Percentiles rank a stretch among this genome's conserved stretches.
phyloP scores from a whole-genome alignment of 2,113 vertebrate species.

The Suncus etruscus region DNA sequence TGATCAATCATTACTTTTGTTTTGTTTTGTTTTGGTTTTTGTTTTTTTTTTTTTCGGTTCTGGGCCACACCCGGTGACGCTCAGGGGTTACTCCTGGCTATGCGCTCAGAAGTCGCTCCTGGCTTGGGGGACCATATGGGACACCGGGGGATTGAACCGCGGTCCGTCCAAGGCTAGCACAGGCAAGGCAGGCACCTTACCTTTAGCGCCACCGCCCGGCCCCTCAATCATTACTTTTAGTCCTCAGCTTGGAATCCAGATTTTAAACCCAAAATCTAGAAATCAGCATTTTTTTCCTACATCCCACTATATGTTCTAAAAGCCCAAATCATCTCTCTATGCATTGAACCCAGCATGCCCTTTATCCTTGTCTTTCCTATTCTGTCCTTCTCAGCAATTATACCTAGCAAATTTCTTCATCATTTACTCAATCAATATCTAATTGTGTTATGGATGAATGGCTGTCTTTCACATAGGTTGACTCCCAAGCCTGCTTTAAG shows the following conservation, averaged over 20 bases:
- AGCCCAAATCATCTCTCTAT: neutral
- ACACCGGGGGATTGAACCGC: no score
- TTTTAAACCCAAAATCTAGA: neutral
- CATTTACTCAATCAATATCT: neutral
- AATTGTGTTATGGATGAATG: neutral
- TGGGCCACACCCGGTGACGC: no score
- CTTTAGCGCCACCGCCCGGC: no score
- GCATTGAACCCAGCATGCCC: neutral
- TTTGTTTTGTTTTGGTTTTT: no score
- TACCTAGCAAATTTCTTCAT: neutral
- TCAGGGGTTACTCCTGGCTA: no score
- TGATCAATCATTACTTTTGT: neutral
- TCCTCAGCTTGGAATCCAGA: neutral
- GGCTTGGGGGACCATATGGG: no score
- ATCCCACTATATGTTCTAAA: no score
- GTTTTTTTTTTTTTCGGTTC: no score
- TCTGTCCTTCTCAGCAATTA: neutral
- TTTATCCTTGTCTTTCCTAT: neutral
- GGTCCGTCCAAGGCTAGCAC: no score
- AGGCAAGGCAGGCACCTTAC: no score
- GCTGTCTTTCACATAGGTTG: neutral
- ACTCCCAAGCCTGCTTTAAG: neutral
- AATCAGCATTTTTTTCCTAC: neutral
- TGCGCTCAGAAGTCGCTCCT: no score
- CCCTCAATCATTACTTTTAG: neutral